Percentiles rank a stretch among this genome's conserved stretches.
phyloP scores from a whole-genome alignment of 2,113 vertebrate species.

The Holacanthus passer region DNA sequence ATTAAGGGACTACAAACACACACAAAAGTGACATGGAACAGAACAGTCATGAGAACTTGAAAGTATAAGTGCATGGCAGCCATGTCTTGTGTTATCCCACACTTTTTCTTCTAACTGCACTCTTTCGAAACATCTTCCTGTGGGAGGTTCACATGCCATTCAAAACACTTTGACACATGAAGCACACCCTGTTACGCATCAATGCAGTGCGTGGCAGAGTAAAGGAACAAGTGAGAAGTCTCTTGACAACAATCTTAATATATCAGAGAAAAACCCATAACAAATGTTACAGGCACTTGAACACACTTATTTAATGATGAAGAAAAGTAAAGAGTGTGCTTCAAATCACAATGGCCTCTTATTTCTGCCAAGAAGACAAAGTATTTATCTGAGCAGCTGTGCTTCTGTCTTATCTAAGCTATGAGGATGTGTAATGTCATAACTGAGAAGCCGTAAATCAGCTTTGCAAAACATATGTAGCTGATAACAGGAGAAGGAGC shows the following conservation, averaged over 20 bases:
- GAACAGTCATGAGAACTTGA: constrained; percentile 29
- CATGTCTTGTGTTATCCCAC: constrained; percentile 42
- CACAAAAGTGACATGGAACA: neutral
- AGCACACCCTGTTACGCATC: constrained; percentile 30
- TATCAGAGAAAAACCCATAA: constrained; percentile 19
- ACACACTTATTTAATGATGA: constrained; percentile 32
- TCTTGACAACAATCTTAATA: constrained; percentile 6
- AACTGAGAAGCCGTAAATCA: constrained; percentile 58
- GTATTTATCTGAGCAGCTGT: constrained; percentile 9
- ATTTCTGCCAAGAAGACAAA: constrained; percentile 15
- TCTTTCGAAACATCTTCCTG: constrained; percentile 62
- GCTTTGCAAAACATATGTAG: constrained; percentile 34
- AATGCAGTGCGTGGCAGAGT: neutral
- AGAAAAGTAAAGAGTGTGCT: constrained; percentile 13
- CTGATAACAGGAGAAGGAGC: constrained; percentile 46
- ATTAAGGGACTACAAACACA: neutral
- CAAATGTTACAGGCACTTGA: constrained; percentile 23
- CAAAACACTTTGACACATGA: constrained; percentile 62
- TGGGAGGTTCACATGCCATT: constrained; percentile 52
- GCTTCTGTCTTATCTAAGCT: constrained; percentile 53
- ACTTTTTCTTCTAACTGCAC: constrained; percentile 44
- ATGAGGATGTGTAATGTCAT: constrained; percentile 59
- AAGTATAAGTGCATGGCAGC: constrained; percentile 31
- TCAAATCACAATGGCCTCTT: neutral
- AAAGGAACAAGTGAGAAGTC: constrained; percentile 4